Evolutionary conservation across 2,113 vertebrate genomes (phyloP).

Genomic region (Charadrius vociferus): DNA sequence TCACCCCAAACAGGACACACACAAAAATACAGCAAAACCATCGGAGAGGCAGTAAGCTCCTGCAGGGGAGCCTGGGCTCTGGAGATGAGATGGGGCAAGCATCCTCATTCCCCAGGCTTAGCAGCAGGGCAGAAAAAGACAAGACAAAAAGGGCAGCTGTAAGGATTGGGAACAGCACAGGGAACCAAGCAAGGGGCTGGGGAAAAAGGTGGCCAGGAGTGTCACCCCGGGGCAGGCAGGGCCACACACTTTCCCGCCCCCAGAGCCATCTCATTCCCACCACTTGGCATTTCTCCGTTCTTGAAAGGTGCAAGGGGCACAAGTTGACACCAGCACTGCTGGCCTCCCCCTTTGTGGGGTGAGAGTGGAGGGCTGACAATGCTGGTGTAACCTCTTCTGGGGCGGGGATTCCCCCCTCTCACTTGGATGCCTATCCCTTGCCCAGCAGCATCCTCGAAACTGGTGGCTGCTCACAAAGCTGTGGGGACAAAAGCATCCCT

Average conservation of each 20-base stretch:
- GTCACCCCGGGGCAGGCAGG: not conserved
- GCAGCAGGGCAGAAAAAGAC: not conserved
- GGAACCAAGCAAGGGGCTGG: not conserved
- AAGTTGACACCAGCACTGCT: accelerated
- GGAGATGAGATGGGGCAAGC: not conserved
- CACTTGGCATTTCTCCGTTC: not conserved
- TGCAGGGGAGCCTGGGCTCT: not conserved
- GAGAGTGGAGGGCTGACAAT: not conserved
- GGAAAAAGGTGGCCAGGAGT: not conserved
- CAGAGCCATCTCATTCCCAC: not conserved
- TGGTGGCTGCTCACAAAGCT: not conserved
- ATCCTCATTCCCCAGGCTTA: not conserved
- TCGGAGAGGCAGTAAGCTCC: not conserved
- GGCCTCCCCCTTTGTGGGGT: not conserved
- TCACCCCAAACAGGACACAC: not conserved
- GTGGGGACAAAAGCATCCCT: not conserved
- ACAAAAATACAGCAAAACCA: not conserved
- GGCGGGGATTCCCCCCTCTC: not conserved
- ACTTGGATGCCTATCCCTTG: not conserved
- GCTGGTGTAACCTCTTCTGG: not conserved
- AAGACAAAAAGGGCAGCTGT: not conserved
- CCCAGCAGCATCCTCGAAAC: not conserved
- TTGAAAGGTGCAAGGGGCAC: not conserved
- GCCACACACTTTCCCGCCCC: accelerated
- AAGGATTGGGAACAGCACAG: not conserved